A percentile compares a stretch with the other conserved stretches of the same genome.
Conservation (phyloP, 2,888 invertebrate genomes). For the Apamea sordens region DNA sequence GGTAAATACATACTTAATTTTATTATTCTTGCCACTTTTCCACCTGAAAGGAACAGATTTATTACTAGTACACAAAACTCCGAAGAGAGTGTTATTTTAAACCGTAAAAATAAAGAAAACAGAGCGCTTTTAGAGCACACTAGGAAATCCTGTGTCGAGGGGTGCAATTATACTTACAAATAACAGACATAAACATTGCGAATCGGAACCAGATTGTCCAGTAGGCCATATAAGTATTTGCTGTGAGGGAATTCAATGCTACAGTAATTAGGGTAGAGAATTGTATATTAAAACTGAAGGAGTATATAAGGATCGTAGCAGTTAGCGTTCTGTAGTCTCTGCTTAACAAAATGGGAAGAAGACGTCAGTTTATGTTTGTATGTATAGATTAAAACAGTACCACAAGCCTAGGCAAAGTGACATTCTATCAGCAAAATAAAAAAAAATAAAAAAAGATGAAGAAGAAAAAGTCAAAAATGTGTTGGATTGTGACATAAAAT, state of each 20-base stretch:
- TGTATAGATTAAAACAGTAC: neutral
- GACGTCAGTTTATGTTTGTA: neutral
- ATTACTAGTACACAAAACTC: neutral
- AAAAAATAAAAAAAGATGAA: no score
- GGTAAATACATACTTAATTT: neutral
- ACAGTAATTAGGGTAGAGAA: neutral
- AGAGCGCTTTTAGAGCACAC: conserved; percentile 15
- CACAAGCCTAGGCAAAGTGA: neutral
- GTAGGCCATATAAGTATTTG: conserved; percentile 13
- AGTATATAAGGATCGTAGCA: neutral
- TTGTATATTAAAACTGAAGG: neutral
- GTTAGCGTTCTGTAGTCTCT: no score
- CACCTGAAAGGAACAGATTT: conserved; percentile 6
- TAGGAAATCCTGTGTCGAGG: conserved; percentile 31
- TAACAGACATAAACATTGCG: conserved; percentile 33
- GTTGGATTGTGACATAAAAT: neutral
- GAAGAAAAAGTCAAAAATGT: neutral
- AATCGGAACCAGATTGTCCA: conserved; percentile 37
- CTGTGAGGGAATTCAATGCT: neutral
- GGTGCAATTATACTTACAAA: conserved; percentile 48
- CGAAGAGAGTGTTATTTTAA: conserved; percentile 18
- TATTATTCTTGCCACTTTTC: neutral
- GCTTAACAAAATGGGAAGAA: neutral
- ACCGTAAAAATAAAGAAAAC: conserved; percentile 26
- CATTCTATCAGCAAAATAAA: neutral